Evolutionary conservation across 1,140 invertebrate genomes (phyloP), one percentile per base, ranked within the genome.

Genomic region (Hyphantria cunea): DNA sequence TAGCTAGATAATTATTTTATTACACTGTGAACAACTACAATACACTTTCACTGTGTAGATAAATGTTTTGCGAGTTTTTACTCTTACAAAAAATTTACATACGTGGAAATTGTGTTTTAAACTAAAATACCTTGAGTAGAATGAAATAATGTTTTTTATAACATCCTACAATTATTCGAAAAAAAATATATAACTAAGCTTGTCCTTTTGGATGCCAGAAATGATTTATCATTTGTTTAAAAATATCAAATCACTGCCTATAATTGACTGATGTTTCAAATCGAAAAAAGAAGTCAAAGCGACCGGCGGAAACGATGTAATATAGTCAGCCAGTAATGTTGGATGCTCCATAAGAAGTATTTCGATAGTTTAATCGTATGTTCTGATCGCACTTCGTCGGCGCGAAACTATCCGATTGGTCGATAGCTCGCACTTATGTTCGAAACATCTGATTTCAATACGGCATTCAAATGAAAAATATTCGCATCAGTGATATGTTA

Each of bases 221-320:
- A 66, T 68, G 67, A 76, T 68, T 71, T 65, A 70, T 50, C 34
- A 68, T 63, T 59, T 50, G 72, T 67, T 71, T 58, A 75, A 75
- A 73, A 70, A 74, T 71, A 71, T 73, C 64, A 74, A 72, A 81
- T 86, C 81, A 86, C 78, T 74, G 65, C 55, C 64, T 66, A 58
- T 86, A 81, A 84, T 84, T 82, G 74, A 74, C 48, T 63, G 53
- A 66, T 68, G 66, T 66, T 70, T 52, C 66, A 54, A 60, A 13
- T 41, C 53, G 63, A 68, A 80, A 78, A 78, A 76, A 68, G 5
- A 59, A 44, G 49, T 66, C 62, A 78, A 78, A 76, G 76, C 64
- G 47, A 60, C 75, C 83, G 81, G 79, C 83, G 81, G 81, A 84
- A 78, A 75, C 72, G 65, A 53, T 68, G 61, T 62, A 58, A 60